Evolutionary conservation across 1,140 invertebrate genomes (phyloP).

Genomic region (Thaumatotibia leucotreta): DNA sequence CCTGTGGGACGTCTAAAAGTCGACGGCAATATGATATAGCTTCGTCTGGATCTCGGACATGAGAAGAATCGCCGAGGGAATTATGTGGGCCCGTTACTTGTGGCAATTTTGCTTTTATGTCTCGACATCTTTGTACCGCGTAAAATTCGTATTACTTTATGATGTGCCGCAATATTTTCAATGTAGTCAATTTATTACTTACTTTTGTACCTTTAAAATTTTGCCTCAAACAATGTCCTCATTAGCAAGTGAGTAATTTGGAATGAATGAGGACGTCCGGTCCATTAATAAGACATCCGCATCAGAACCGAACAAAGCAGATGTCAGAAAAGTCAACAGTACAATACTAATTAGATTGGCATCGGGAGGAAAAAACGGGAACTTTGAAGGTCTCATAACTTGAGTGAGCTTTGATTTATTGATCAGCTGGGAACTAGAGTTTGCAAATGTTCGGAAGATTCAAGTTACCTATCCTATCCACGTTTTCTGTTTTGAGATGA

Average conservation of each 20-base stretch:
- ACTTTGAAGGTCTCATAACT: constrained; percentile 25
- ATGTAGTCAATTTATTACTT: no score
- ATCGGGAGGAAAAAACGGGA: constrained; percentile 18
- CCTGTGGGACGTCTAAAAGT: background rate
- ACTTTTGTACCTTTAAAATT: background rate
- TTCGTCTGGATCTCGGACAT: background rate
- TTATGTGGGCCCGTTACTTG: background rate
- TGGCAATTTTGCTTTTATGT: background rate
- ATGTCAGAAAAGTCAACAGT: background rate
- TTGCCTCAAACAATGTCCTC: background rate
- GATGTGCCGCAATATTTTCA: background rate
- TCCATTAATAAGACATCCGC: background rate
- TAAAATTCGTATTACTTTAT: background rate
- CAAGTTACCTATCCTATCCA: no score
- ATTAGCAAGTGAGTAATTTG: background rate
- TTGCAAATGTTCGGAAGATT: no score
- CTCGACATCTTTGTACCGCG: background rate
- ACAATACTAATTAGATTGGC: constrained; percentile 25
- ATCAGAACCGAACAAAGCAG: background rate
- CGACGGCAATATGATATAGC: constrained; percentile 5
- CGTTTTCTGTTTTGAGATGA: no score
- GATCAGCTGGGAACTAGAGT: constrained; percentile 22
- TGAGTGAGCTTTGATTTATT: constrained; percentile 29
- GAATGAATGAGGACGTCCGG: background rate
- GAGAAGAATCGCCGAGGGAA: background rate